These are phyloP conservation scores for Ctenoplectra terminalis DNA, from an alignment of 1,140 invertebrate species.

Conservation along the genomic window DNA sequence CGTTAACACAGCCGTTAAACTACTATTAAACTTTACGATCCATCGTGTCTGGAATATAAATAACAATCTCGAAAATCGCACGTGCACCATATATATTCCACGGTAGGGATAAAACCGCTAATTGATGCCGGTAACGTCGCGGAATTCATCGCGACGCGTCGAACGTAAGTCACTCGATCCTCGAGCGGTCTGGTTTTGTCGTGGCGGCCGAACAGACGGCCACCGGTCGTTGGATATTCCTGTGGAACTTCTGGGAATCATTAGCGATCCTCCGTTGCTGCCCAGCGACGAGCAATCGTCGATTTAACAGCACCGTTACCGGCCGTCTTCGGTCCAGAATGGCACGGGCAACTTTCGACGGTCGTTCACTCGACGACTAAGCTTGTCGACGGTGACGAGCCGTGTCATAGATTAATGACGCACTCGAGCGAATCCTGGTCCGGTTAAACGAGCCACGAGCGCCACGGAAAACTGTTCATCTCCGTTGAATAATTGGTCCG, in stretches of 20 bases:
- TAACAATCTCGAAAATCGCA: no score
- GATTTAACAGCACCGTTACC: slow-evolving; percentile 41
- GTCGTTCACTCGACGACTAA: background rate
- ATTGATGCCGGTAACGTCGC: slow-evolving; percentile 49
- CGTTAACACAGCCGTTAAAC: background rate
- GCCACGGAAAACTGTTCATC: slow-evolving; percentile 32
- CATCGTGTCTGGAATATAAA: no score
- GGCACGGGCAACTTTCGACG: background rate
- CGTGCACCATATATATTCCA: background rate
- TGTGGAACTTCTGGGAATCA: slow-evolving; percentile 66
- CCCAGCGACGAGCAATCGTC: slow-evolving; percentile 50
- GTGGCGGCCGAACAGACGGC: slow-evolving; percentile 13
- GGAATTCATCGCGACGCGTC: slow-evolving; percentile 8
- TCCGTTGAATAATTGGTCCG: slow-evolving; percentile 37
- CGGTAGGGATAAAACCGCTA: slow-evolving; percentile 33
- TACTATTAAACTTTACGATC: background rate
- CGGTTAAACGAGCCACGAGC: slow-evolving; percentile 17
- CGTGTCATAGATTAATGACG: slow-evolving; percentile 46
- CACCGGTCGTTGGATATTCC: slow-evolving; percentile 52
- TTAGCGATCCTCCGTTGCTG: slow-evolving; percentile 57
- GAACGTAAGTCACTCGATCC: slow-evolving; percentile 37
- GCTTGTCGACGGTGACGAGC: slow-evolving; percentile 7
- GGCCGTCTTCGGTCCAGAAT: slow-evolving; percentile 14
- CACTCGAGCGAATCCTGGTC: background rate
- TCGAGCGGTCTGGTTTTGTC: slow-evolving; percentile 9